Conservation (phyloP, 2,888 invertebrate species). For the Exocentrus adspersus region DNA sequence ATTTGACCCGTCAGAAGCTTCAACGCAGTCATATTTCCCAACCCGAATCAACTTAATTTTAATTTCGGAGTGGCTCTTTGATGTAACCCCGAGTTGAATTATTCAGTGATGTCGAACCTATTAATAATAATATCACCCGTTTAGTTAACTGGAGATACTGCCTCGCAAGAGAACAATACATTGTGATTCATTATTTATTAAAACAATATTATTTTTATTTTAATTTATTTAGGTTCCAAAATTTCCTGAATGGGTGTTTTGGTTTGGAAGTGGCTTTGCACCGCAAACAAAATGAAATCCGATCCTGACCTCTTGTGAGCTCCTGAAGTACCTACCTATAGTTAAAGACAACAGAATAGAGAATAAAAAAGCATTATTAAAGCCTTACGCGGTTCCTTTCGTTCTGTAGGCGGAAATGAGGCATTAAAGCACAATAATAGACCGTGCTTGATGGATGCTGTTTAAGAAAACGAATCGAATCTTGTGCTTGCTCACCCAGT, state of each 20-base stretch:
- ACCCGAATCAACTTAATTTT: neutral
- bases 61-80: neutral
- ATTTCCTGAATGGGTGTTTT: too few species aligned
- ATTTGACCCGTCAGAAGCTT: neutral
- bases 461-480: conserved; percentile 22
- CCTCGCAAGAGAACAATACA: too few species aligned
- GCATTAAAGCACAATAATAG: conserved; percentile 44
- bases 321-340: conserved; percentile 4
- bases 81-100: neutral
- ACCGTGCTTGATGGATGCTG: conserved; percentile 44
- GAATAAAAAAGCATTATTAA: conserved; percentile 23
- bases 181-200: too few species aligned
- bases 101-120: neutral
- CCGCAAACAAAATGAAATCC: too few species aligned
- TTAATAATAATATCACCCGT: too few species aligned
- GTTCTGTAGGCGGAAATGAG: conserved; percentile 41
- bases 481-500: conserved; percentile 6
- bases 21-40: neutral
- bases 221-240: too few species aligned
- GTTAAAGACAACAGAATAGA: conserved; percentile 12
- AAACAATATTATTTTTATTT: too few species aligned
- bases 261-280: too few species aligned
- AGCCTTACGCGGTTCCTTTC: conserved; percentile 19
- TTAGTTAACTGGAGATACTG: too few species aligned
- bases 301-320: too few species aligned